Evolutionary conservation across 2,888 invertebrate species (phyloP), one percentile per base, ranked within the genome.

Genomic region (Dynastes maya): DNA sequence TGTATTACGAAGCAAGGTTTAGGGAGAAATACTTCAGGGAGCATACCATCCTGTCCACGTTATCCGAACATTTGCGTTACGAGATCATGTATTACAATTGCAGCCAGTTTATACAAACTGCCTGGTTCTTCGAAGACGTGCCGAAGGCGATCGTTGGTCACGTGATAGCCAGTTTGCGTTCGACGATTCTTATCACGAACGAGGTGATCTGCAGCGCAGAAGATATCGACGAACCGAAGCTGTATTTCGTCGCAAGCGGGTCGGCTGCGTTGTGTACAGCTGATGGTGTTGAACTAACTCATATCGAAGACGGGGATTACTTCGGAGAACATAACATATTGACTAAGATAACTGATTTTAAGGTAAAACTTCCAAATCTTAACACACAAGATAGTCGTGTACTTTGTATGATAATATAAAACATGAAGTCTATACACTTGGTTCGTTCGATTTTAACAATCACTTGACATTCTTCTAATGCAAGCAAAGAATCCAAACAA

Each of bases 231-330:
- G 16, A 61, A n/a, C 63, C 32, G 29, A 61, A 71, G 11, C 51
- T 72, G 16, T 76, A 65, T 65, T 78, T 78, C 29, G 63, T 78
- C n/a, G 29, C 78, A 11, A 78, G 71, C 37, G 78, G 78, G 4
- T 64, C 70, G 2, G 64, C 72, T 2, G 64, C 64, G 22, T 37
- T 78, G 13, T 71, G 64, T 29, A 37, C 71, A 11, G n/a, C 51
- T 8, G 51, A 32, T 16, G 78, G 78, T 27, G 22, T 16, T 13
- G 78, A 78, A 51, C 27, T 78, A 13, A 6, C 27, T 2, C 78
- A 78, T 53, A 78, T 78, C 22, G 70, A 71, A 32, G 78, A 78
- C 22, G 78, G 78, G 1, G 71, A 78, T 72, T 78, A 78, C 53
- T 78, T 78, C 51, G 78, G 78, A 11, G 78, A 78, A 55, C 22